Evolutionary conservation across 1,140 invertebrate genomes (phyloP).

Genomic region (Trichomalopsis sarcophagae): DNA sequence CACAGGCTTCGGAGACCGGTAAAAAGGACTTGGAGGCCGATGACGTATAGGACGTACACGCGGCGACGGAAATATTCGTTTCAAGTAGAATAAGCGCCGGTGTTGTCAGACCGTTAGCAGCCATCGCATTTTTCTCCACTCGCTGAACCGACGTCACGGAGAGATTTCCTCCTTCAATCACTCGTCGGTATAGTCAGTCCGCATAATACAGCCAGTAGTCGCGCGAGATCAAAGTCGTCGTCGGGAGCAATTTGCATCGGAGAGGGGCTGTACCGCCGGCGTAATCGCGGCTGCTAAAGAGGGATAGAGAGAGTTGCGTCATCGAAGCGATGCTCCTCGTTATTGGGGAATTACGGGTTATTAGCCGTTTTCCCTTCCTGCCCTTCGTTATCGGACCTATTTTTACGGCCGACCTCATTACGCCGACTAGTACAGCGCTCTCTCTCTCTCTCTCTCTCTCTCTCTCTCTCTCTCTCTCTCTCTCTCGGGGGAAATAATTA

Average conservation of each 20-base stretch:
- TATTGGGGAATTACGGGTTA: constrained; percentile 76
- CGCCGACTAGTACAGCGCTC: not conserved
- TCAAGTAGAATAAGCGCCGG: too few species aligned
- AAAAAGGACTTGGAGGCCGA: too few species aligned
- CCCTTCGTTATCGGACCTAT: constrained; percentile 50
- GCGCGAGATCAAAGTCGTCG: constrained; percentile 11
- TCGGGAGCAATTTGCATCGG: constrained; percentile 5
- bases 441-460: not conserved
- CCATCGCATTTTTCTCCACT: not conserved
- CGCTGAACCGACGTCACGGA: not conserved
- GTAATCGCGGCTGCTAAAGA: constrained; percentile 18
- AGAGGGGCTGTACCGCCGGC: not conserved
- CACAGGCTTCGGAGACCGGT: too few species aligned
- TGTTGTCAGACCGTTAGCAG: too few species aligned
- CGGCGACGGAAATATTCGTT: too few species aligned
- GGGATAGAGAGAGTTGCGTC: constrained; percentile 45
- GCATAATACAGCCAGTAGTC: not conserved
- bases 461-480: not conserved
- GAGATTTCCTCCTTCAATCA: constrained; percentile 20
- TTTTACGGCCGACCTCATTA: constrained; percentile 43
- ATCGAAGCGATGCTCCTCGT: constrained; percentile 63
- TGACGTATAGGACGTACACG: too few species aligned
- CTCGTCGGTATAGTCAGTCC: not conserved
- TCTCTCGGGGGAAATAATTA: constrained; percentile 23
- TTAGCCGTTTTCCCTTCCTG: constrained; percentile 66